Base-by-base conservation (phyloP, 2,888 invertebrate genomes). In the Drosophila sordidapex region DNA sequence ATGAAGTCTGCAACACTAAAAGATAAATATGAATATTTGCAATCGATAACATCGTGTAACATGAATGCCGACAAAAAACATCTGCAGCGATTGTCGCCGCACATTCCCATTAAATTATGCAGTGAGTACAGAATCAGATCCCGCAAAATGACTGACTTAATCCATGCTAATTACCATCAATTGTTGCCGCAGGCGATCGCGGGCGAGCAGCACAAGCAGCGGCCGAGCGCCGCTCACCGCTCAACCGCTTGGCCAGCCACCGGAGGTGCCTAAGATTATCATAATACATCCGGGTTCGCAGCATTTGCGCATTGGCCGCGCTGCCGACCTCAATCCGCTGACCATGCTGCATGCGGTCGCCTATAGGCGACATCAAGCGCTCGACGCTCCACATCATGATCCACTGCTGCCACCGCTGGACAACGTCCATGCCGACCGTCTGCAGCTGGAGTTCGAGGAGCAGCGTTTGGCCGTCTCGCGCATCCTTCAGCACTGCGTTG, bases 261-360 rank as follows among this genome's bases (percentile, higher is more conserved):
- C 91, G 53, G 90, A 88, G 85, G 96, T 97, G 0, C 96, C 97
- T 87, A 96, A 96, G 71, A 96, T 97, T 49, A 96, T 99, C 70
- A 96, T 99, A n/a, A 98, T 99, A 65, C 98, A 99, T 91, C 98
- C 99, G 27, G 99, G 99, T 10, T 99, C 98, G 0, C 95, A 97
- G 56, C 96, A 97, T 92, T 94, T 99, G 31, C 94, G 98, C 74
- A 97, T 99, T 91, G 99, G 99, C 1, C 94, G 97, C 83, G 98
- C 98, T 2, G 97, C 98, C 0, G 99, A 99, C 92, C 94, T 97
- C 4, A 95, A 97, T 91, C 99, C 99, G 13, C 95, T 96, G 64
- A 96, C 96, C 43, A 94, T 98, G 68, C 94, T 98, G 1, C 98
- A 99, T 93, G 93, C 92, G 0, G 86, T 93, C 15, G 93, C 91